Base-by-base conservation (phyloP, 2,797 vertebrate genomes). In the Coreius guichenoti region DNA sequence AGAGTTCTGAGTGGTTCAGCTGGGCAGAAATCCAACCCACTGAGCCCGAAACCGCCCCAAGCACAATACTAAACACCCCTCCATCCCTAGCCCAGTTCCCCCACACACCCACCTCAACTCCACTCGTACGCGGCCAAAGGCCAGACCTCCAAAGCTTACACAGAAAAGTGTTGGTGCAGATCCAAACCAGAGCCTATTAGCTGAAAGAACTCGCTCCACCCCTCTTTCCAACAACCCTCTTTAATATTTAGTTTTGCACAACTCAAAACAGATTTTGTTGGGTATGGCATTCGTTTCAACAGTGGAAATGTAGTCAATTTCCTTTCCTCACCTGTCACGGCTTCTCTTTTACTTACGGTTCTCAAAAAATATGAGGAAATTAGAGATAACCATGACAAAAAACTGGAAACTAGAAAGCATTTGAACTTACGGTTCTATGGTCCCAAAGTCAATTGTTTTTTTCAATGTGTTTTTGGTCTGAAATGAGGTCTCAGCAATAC, bases 131-230 rank as follows among this genome's bases (percentile, higher is more conserved):
- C 86, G 83, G 91, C 92, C 88, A 45, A 23, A 39, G 82, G 91
- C 92, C 93, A 93, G 92, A 86, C 90, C 91, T 93, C 91, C 91
- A 90, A 89, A 89, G 90, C 87, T 86, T 80, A 84, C 87, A 91
- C 84, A 87, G 89, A 93, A 89, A 94, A 88, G 85, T 79, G 83
- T 87, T 95, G 93, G 93, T 93, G 39, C 88, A 83, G 86, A 90
- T 94, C 93, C 92, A 95, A 92, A 91, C 86, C 89, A 91, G 88
- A 90, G 72, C 86, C 45, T 65, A 85, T 81, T 86, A 89, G 87
- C 87, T 90, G 89, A 88, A 89, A 86, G 80, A 49, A 45, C 51
- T 78, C 1, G 83, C 84, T 61, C 80, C 51, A 51, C 83, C 86
- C 79, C 84, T 76, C 75, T 74, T 82, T 81, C 63, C 84, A 80